Evolutionary conservation across 2,797 vertebrate species (phyloP).

Genomic region (Urocyon cinereoargenteus): DNA sequence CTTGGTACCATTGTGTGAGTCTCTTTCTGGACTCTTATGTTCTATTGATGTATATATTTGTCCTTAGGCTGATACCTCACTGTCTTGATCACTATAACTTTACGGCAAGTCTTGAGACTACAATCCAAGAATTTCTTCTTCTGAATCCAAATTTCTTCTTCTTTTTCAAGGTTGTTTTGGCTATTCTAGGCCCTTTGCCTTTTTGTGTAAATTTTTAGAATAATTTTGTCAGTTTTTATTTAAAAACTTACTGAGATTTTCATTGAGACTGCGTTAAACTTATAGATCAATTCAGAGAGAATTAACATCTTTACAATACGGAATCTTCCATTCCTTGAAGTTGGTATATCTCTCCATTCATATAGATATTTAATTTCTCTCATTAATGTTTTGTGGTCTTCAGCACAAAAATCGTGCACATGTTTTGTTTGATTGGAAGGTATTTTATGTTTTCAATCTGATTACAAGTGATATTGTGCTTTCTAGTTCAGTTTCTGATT

Average conservation of each 20-base stretch:
- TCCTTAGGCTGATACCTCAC: not conserved
- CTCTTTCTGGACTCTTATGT: not conserved
- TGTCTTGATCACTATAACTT: not conserved
- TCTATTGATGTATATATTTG: not conserved
- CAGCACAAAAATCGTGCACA: not conserved
- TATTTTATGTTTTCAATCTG: constrained; percentile 3
- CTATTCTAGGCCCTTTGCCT: not conserved
- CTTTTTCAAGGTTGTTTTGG: constrained; percentile 29
- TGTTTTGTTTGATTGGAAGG: constrained; percentile 11
- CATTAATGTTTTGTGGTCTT: not conserved
- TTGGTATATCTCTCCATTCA: not conserved
- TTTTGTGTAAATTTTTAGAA: constrained; percentile 5
- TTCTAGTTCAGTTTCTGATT: not conserved
- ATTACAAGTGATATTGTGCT: not conserved
- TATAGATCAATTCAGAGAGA: not conserved
- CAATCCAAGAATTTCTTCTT: not conserved
- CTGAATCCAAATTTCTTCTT: not conserved
- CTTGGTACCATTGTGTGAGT: not conserved
- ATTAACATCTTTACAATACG: not conserved
- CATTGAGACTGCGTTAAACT: not conserved
- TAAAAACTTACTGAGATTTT: not conserved
- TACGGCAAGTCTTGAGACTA: not conserved
- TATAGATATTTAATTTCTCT: not conserved
- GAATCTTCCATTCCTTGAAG: not conserved
- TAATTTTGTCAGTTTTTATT: not conserved